These are phyloP conservation scores for Atherinomorus stipes DNA, from an alignment of 2,113 vertebrate species.

Conservation along the genomic window DNA sequence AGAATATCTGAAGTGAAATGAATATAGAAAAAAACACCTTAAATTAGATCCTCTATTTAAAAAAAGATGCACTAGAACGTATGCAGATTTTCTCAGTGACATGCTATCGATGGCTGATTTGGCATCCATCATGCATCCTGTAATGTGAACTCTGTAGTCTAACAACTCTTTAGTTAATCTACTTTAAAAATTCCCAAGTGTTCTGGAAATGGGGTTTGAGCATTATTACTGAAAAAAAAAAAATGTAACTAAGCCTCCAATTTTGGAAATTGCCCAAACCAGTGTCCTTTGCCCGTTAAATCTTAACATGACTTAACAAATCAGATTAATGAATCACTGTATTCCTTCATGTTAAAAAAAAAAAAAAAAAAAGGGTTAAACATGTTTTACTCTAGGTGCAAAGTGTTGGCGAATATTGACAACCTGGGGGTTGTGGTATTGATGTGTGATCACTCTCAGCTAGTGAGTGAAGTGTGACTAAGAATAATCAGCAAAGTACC, in stretches of 20 bases:
- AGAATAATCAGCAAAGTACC: slow-evolving; percentile 67
- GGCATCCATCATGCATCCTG: too few species aligned
- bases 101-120: too few species aligned
- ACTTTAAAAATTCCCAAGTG: too few species aligned
- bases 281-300: slow-evolving; percentile 1
- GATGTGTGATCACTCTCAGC: slow-evolving; percentile 72
- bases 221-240: neutral
- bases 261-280: neutral
- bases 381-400: slow-evolving; percentile 29
- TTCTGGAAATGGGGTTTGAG: too few species aligned
- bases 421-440: slow-evolving; percentile 58
- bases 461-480: slow-evolving; percentile 63
- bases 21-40: too few species aligned
- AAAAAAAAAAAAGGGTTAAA: slow-evolving; percentile 23
- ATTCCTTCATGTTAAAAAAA: slow-evolving; percentile 26
- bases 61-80: too few species aligned
- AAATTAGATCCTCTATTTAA: too few species aligned
- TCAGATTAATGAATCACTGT: slow-evolving; percentile 26
- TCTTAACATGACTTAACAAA: neutral
- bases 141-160: too few species aligned
- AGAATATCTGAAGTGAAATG: too few species aligned
- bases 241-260: neutral
- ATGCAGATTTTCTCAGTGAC: too few species aligned
- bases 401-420: slow-evolving; percentile 53
- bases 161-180: too few species aligned